phyloP scores from a whole-genome alignment of 2,113 vertebrate genomes.

The Dipodomys spectabilis region DNA sequence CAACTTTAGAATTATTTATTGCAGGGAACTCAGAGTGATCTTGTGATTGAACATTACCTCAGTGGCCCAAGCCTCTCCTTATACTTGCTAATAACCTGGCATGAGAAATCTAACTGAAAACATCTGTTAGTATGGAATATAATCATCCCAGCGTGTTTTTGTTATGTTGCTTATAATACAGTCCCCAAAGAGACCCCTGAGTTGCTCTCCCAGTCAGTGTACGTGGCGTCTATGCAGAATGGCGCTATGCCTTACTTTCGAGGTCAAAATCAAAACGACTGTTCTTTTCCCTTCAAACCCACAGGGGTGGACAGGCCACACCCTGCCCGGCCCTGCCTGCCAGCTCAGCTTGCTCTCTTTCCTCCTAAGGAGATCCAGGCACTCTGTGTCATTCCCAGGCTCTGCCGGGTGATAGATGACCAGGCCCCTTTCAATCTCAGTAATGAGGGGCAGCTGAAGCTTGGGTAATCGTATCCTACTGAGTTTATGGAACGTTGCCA shows the following conservation, averaged over 20 bases:
- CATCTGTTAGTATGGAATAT: background rate
- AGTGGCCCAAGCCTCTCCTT: background rate
- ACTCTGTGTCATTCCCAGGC: conserved; percentile 38
- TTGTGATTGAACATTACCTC: background rate
- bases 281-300: conserved; percentile 46
- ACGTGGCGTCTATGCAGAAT: background rate
- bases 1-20: background rate
- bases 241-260: conserved; percentile 45
- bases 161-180: conserved; percentile 27
- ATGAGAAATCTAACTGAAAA: conserved; percentile 10
- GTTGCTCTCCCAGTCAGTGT: conserved; percentile 57
- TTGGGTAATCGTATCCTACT: conserved; percentile 49
- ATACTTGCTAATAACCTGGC: background rate
- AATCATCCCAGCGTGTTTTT: background rate
- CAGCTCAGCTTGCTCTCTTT: background rate
- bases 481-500: conserved; percentile 34
- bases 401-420: conserved; percentile 18
- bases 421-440: background rate
- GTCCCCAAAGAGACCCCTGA: conserved; percentile 37
- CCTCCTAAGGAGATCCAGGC: conserved; percentile 35
- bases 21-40: background rate
- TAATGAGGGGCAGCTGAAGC: conserved; percentile 34
- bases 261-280: conserved; percentile 58
- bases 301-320: background rate
- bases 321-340: background rate